Percentiles rank a stretch among this genome's conserved stretches.
Conservation (phyloP, 2,888 invertebrate genomes). For the Xanthia icteritia region DNA sequence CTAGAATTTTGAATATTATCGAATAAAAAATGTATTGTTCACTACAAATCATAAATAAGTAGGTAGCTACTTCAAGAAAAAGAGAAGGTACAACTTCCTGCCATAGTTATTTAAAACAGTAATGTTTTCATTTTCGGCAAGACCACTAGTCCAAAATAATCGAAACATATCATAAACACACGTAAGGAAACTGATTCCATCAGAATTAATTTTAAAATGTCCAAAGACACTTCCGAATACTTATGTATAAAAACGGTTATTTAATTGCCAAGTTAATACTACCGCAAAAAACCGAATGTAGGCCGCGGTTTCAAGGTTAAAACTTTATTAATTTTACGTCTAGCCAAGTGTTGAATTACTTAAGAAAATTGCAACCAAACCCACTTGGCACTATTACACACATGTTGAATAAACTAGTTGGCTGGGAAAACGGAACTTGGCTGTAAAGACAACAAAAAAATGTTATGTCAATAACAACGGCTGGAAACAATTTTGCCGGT, state of each 20-base stretch:
- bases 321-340: slow-evolving; percentile 64
- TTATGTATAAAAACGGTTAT: neutral
- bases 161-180: slow-evolving; percentile 10
- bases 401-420: slow-evolving; percentile 73
- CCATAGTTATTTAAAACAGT: neutral
- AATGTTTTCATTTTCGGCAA: slow-evolving; percentile 11
- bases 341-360: slow-evolving; percentile 69
- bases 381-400: slow-evolving; percentile 72
- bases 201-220: slow-evolving; percentile 9
- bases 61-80: neutral
- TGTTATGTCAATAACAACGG: slow-evolving; percentile 10
- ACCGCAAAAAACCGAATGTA: slow-evolving; percentile 47
- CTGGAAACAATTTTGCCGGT: neutral
- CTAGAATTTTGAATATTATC: too few species aligned
- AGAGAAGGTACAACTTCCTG: slow-evolving; percentile 8
- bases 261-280: slow-evolving; percentile 4
- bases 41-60: neutral
- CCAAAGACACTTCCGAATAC: slow-evolving; percentile 30
- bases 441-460: slow-evolving; percentile 69
- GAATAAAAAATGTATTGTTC: neutral
- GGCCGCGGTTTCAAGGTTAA: slow-evolving; percentile 59
- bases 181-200: slow-evolving; percentile 11
- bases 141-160: slow-evolving; percentile 5
- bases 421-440: slow-evolving; percentile 79
- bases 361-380: slow-evolving; percentile 76